A percentile compares a stretch with the other conserved stretches of the same genome.
Evolutionary conservation across 2,888 invertebrate genomes (phyloP).

Genomic region (Heteromurus nitidus): DNA sequence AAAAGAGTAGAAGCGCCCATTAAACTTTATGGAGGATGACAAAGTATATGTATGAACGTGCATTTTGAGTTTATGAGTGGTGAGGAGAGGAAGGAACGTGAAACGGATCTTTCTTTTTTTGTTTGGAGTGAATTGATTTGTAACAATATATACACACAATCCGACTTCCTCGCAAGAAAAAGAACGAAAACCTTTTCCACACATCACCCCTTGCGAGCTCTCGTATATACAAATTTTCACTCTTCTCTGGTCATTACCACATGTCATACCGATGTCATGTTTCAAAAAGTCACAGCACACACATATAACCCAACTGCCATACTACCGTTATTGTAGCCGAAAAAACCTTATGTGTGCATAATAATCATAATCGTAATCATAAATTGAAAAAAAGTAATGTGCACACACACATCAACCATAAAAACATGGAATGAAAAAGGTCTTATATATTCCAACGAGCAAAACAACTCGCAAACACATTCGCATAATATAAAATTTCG

Average conservation of each 20-base stretch:
- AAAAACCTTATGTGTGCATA: conserved; percentile 30
- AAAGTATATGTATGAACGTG: too few relatives aligned
- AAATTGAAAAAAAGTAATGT: conserved; percentile 49
- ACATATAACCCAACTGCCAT: not conserved
- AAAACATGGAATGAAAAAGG: conserved; percentile 38
- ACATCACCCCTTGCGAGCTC: not conserved
- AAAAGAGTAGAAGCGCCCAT: too few relatives aligned
- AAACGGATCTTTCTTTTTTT: not conserved
- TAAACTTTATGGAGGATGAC: too few relatives aligned
- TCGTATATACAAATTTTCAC: conserved; percentile 16
- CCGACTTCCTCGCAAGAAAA: too few relatives aligned
- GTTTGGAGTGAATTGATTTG: conserved; percentile 51
- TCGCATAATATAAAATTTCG: too few relatives aligned
- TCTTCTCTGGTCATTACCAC: not conserved
- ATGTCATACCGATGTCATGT: conserved; percentile 17
- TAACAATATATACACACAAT: conserved; percentile 34
- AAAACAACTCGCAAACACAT: not conserved
- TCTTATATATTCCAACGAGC: not conserved
- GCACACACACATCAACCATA: conserved; percentile 32
- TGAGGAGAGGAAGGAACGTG: too few relatives aligned
- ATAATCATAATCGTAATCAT: conserved; percentile 64
- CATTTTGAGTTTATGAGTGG: too few relatives aligned
- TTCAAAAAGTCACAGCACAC: conserved; percentile 1
- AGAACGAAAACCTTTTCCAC: conserved; percentile 14
- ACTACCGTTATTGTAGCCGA: not conserved